phyloP scores from a whole-genome alignment of 2,113 vertebrate species.

The Pterocles gutturalis region DNA sequence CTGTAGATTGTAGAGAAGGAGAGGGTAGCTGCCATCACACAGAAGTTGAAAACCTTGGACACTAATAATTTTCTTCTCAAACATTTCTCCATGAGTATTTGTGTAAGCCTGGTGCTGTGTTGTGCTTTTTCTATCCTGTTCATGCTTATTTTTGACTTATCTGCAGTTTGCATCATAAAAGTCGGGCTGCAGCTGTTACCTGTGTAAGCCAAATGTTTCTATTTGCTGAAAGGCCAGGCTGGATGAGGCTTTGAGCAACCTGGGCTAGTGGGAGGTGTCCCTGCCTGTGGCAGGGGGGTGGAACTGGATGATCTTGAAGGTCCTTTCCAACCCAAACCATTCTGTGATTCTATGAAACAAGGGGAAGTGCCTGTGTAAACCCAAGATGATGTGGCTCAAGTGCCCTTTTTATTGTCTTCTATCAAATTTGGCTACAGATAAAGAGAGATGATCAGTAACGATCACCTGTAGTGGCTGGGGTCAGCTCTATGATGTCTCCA shows the following conservation, averaged over 20 bases:
- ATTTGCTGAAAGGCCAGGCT: neutral
- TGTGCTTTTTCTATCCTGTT: neutral
- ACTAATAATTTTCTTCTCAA: neutral
- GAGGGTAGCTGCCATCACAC: neutral
- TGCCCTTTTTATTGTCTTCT: neutral
- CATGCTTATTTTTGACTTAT: neutral
- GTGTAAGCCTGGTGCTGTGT: neutral
- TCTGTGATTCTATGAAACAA: neutral
- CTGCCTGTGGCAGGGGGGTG: too few relatives aligned
- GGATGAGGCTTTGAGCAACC: too few relatives aligned
- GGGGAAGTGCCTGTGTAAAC: neutral
- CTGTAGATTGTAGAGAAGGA: neutral
- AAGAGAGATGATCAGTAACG: neutral
- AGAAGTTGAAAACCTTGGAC: neutral
- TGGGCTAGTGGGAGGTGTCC: too few relatives aligned
- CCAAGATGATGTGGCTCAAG: neutral
- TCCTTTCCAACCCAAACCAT: too few relatives aligned
- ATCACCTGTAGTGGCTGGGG: neutral
- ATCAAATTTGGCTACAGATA: neutral
- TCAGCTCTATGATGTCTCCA: neutral
- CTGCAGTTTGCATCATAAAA: neutral
- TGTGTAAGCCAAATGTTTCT: neutral
- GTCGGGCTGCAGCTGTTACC: neutral
- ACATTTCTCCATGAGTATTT: neutral
- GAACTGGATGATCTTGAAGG: too few relatives aligned